Base-by-base conservation (phyloP, 2,113 vertebrate species). In the Setophaga kirtlandii region DNA sequence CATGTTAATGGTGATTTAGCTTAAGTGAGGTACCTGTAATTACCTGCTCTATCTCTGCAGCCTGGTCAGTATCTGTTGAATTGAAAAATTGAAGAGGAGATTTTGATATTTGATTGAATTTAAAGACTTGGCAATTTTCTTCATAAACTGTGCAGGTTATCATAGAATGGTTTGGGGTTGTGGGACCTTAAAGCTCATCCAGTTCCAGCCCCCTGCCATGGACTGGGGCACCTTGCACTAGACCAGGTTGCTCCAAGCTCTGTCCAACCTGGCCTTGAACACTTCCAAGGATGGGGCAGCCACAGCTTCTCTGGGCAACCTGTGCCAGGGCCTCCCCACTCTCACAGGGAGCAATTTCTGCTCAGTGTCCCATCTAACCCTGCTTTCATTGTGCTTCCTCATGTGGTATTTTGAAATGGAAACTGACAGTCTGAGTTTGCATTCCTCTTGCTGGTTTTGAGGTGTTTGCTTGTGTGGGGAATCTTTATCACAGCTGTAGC, bases 401-500 rank as follows among this genome's bases (percentile, higher is more conserved):
- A 73, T 39, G 6, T 27, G 28, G 11, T 16, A 11, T 53, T 91
- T 60, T 16, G 9, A 44, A 76, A 13, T 4, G 37, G 42, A 59
- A 70, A 30, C 13, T 86, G 60, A 6, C 30, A 41, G 15, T 56
- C 27, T 19, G 60, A 59, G 14, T 31, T 67, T 20, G 1, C 14
- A 0, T 27, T 55, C 3, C 23, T 42, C 20, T 56, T 62, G n/a
- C 50, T 58, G 64, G 2, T 44, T 77, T 80, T 23, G 68, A 62
- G 23, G 8, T 1, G 6, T 23, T 58, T 52, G 33, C 5, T 5
- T 0, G 0, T 35, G 33, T 87, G 60, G 28, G 77, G 24, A 93
- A 22, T 64, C 42, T 87, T 77, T 74, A 49, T 35, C 76, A 89
- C 52, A 82, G 76, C 79, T 95, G 6, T 96, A 75, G 90, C 53